These are phyloP conservation scores for Cantharis rufa DNA, from an alignment of 2,888 invertebrate species.

Conservation along the genomic window DNA sequence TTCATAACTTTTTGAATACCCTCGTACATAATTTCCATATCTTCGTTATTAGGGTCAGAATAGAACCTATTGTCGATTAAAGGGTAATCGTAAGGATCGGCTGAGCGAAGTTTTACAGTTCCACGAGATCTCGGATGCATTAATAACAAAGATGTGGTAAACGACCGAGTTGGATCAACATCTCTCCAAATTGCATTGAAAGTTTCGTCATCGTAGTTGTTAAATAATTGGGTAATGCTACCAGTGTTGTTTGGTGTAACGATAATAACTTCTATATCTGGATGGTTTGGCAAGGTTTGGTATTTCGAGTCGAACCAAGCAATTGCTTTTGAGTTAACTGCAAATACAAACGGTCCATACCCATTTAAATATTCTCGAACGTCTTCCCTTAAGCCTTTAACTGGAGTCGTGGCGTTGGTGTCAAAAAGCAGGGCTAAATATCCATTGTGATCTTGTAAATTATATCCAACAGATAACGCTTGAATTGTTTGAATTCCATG, in stretches of 20 bases:
- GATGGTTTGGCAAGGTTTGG: constrained; percentile 16
- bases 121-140: constrained; percentile 43
- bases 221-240: neutral
- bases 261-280: constrained; percentile 29
- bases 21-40: constrained; percentile 65
- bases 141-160: constrained; percentile 32
- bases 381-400: constrained; percentile 10
- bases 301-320: constrained; percentile 25
- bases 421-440: constrained; percentile 69
- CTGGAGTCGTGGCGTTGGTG: constrained; percentile 25
- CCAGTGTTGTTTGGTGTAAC: constrained; percentile 16
- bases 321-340: constrained; percentile 37
- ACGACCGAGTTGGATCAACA: constrained; percentile 25
- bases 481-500: constrained; percentile 64
- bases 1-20: constrained; percentile 55
- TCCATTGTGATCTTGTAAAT: constrained; percentile 77
- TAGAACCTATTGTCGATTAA: constrained; percentile 40
- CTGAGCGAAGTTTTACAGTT: constrained; percentile 38
- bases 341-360: constrained; percentile 33
- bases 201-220: constrained; percentile 6
- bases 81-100: constrained; percentile 42
- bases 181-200: constrained; percentile 8
- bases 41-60: constrained; percentile 59
- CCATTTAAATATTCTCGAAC: constrained; percentile 33
- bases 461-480: constrained; percentile 74